Evolutionary conservation across 2,113 vertebrate species (phyloP), one percentile per base, ranked within the genome.

Genomic region (Osmerus mordax): DNA sequence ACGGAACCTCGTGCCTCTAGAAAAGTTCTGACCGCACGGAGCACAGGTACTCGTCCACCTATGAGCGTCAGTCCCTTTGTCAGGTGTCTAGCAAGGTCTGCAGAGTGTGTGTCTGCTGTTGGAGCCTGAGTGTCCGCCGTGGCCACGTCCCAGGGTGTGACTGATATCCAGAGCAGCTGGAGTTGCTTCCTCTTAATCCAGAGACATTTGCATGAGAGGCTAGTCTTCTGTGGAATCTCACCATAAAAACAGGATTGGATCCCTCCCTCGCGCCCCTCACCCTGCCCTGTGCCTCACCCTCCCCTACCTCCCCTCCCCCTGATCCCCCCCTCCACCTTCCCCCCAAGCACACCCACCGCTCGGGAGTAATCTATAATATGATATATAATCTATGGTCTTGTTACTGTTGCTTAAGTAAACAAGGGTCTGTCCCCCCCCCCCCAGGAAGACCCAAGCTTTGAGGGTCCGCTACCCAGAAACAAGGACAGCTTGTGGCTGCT

Each of bases 181-280:
- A 47, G 9, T 47, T 7, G 2, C 41, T 47, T 63, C 55, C 71
- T 64, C 32, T 55, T 68, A 58, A 54, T 36, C 32, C 6, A 6
- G 32, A 56, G 0, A 11, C 16, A 76, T 80, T 82, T 79, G 55
- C 79, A 80, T 81, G 79, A 83, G 79, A 83, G 70, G 58, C 52
- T 70, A 58, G 36, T 12, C 63, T 14, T 41, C 59, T 59, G 32
- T 59, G 54, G 36, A 47, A 71, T 66, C 32, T 36, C 32, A 36
- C 60, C 75, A 53, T 64, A 76, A 60, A 69, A 6, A 41, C 23
- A 69, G 69, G 67, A 11, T 47, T 71, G 62, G 32, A 73, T 29
- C 28, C 25, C 61, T 67, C 29, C 23, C 65, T 32, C 28, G 23
- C 11, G 32, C 58, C 28, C 13, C 74, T 47, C 9, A 4, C 41